Conservation (phyloP, 2,888 invertebrate genomes). For the Pharmacophagus antenor region DNA sequence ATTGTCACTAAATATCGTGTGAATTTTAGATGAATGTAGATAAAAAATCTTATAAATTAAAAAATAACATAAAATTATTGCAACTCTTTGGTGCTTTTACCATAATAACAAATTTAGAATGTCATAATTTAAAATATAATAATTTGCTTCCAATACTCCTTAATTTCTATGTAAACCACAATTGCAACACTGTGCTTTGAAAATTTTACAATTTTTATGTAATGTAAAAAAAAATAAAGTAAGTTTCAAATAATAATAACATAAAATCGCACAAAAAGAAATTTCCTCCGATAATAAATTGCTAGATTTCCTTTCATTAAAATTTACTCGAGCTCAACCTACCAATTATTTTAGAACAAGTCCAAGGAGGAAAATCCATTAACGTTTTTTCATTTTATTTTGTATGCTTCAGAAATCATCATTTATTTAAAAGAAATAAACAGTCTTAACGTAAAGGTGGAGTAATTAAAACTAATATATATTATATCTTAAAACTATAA, state of each 20-base stretch:
- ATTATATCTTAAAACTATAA: too few relatives aligned
- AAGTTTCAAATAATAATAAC: not conserved
- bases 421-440: not conserved
- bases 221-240: not conserved
- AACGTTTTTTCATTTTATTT: slow-evolving; percentile 1
- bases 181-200: too few relatives aligned
- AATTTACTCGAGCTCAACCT: slow-evolving; percentile 5
- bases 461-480: too few relatives aligned
- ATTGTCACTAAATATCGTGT: too few relatives aligned
- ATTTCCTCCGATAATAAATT: not conserved
- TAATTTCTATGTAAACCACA: not conserved
- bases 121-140: too few relatives aligned
- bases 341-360: slow-evolving; percentile 16
- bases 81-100: too few relatives aligned
- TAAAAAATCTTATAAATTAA: too few relatives aligned
- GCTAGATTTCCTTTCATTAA: slow-evolving; percentile 4
- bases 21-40: too few relatives aligned
- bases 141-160: not conserved
- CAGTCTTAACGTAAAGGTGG: too few relatives aligned
- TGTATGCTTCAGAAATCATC: not conserved
- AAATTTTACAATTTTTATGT: not conserved
- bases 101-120: too few relatives aligned
- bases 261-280: not conserved
- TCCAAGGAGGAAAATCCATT: slow-evolving; percentile 5
- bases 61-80: too few relatives aligned